Evolutionary conservation across 2,888 invertebrate genomes (phyloP).

Genomic region (Mycalesis mineus): DNA sequence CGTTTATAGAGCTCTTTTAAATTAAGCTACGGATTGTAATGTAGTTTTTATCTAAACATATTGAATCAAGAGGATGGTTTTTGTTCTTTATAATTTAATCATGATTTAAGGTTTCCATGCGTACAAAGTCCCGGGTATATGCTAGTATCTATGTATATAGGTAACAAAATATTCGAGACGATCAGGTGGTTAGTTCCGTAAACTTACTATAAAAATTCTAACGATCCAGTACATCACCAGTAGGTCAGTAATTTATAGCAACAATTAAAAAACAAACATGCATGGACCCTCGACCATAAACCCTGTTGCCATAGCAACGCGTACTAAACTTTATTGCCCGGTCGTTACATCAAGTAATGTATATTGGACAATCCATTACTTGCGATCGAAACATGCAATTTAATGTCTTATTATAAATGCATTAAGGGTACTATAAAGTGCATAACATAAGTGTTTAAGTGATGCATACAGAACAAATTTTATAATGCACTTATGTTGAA

Average conservation of each 20-base stretch:
- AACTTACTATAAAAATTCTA: neutral
- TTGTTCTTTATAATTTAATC: too few relatives aligned
- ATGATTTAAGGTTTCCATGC: too few relatives aligned
- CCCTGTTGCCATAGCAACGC: conserved; percentile 44
- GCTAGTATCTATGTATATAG: too few relatives aligned
- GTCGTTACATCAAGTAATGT: conserved; percentile 36
- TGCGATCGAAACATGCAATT: conserved; percentile 2
- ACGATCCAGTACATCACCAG: conserved; percentile 9
- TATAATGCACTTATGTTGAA: neutral
- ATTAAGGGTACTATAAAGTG: neutral
- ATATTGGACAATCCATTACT: neutral
- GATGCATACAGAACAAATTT: neutral
- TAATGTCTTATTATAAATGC: conserved; percentile 1
- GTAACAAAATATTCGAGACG: too few relatives aligned
- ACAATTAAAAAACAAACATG: conserved; percentile 20
- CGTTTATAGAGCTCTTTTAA: too few relatives aligned
- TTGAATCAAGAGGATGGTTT: too few relatives aligned
- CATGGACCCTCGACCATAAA: conserved; percentile 18
- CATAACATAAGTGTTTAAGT: neutral
- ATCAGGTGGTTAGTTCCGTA: neutral
- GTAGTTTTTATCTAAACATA: too few relatives aligned
- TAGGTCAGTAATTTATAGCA: conserved; percentile 25
- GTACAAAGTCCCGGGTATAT: too few relatives aligned
- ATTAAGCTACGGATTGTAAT: too few relatives aligned
- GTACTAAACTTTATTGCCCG: conserved; percentile 46